phyloP scores from a whole-genome alignment of 2,113 vertebrate species.

The Caloenas nicobarica region DNA sequence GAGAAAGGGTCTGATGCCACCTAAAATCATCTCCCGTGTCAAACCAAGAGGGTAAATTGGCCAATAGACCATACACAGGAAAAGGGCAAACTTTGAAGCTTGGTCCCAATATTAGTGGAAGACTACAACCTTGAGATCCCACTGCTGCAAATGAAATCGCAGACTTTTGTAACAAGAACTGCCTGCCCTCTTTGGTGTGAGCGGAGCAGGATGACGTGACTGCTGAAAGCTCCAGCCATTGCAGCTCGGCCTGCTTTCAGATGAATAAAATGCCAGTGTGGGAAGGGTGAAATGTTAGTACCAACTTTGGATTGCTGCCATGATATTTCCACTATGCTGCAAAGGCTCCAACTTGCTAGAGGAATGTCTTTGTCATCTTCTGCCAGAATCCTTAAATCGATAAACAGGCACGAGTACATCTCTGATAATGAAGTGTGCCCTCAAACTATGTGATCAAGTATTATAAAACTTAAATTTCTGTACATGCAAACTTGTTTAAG shows the following conservation, averaged over 20 bases:
- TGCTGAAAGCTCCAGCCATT: conserved; percentile 31
- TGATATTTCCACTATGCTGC: background rate
- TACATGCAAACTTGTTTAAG: background rate
- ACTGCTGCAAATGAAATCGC: background rate
- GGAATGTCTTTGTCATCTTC: background rate
- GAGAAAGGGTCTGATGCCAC: background rate
- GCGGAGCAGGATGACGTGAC: background rate
- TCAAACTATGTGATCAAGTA: background rate
- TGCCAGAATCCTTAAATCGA: background rate
- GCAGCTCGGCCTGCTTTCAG: conserved; percentile 12
- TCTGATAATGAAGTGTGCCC: background rate
- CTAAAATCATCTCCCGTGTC: background rate
- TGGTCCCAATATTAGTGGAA: background rate
- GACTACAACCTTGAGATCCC: background rate
- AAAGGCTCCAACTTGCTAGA: background rate
- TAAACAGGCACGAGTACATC: rapidly evolving
- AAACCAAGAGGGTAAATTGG: background rate
- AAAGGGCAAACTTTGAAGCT: background rate
- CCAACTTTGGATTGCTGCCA: conserved; percentile 27
- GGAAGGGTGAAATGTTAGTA: conserved; percentile 45
- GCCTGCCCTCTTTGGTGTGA: background rate
- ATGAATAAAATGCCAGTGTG: conserved; percentile 25
- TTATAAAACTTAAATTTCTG: background rate
- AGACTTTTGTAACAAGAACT: background rate
- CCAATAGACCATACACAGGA: background rate